phyloP scores from a whole-genome alignment of 2,888 invertebrate genomes.

The Andricus quercusramuli region DNA sequence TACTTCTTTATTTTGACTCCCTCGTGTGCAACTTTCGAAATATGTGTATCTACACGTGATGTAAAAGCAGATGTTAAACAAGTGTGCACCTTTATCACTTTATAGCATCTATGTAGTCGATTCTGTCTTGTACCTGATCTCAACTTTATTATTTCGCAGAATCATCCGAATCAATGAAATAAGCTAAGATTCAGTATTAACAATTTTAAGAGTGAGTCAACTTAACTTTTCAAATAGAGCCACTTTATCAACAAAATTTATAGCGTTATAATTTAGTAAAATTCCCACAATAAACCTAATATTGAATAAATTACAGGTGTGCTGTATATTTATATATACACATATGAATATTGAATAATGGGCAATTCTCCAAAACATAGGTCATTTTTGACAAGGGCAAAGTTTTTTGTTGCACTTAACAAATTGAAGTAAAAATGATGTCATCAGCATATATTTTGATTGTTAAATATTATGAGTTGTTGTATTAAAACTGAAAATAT shows the following conservation, averaged over 20 bases:
- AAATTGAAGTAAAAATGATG: no score
- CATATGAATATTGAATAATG: not conserved
- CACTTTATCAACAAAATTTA: not conserved
- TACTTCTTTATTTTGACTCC: conserved; percentile 29
- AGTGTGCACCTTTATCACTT: conserved; percentile 14
- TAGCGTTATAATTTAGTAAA: not conserved
- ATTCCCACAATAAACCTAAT: not conserved
- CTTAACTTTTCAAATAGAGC: not conserved
- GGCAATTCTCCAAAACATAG: not conserved
- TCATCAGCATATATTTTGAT: no score
- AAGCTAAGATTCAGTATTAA: not conserved
- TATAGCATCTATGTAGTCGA: not conserved
- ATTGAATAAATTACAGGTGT: not conserved
- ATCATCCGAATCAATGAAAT: not conserved
- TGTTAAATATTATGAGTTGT: no score
- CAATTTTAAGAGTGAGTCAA: not conserved
- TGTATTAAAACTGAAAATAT: no score
- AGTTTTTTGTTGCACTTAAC: not conserved
- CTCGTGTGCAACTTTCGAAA: conserved; percentile 19
- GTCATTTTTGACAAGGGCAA: not conserved
- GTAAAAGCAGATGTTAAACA: conserved; percentile 8
- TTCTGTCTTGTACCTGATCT: conserved; percentile 18
- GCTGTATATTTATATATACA: not conserved
- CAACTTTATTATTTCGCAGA: conserved; percentile 16
- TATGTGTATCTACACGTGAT: conserved; percentile 10